A percentile compares a stretch with the other conserved stretches of the same genome.
Conservation (phyloP, 1,140 invertebrate species). For the Proctacanthus coquilletti region DNA sequence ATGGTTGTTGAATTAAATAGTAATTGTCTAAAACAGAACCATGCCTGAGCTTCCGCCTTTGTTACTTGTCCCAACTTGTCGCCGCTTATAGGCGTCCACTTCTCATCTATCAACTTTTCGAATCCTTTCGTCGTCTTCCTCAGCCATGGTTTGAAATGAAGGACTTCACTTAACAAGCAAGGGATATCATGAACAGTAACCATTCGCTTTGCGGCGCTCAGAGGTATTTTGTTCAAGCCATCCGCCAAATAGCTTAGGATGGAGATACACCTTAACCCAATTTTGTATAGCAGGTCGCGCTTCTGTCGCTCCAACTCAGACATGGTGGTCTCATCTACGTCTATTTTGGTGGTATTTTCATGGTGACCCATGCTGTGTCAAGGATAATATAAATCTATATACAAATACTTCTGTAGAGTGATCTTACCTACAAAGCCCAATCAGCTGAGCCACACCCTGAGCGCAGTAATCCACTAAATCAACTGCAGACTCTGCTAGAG, state of each 20-base stretch:
- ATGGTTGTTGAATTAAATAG: conserved; percentile 43
- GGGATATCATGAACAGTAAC: conserved; percentile 54
- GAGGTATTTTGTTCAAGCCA: conserved; percentile 38
- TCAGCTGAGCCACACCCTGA: conserved; percentile 36
- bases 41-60: conserved; percentile 52
- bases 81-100: conserved; percentile 39
- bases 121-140: conserved; percentile 37
- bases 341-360: conserved; percentile 24
- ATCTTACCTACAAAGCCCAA: conserved; percentile 29
- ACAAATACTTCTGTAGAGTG: neutral
- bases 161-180: conserved; percentile 49
- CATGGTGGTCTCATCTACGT: conserved; percentile 31
- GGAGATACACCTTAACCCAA: conserved; percentile 51
- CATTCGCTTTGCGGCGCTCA: conserved; percentile 43
- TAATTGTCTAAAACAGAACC: conserved; percentile 52
- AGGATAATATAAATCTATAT: conserved; percentile 5
- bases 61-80: conserved; percentile 38
- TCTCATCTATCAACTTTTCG: conserved; percentile 39
- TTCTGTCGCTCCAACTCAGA: conserved; percentile 48
- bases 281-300: conserved; percentile 48
- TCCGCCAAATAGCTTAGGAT: conserved; percentile 44
- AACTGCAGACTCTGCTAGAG: conserved; percentile 47
- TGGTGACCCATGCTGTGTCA: conserved; percentile 15
- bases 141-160: conserved; percentile 52
- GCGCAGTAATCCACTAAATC: conserved; percentile 62